Percentiles rank a stretch among this genome's conserved stretches.
These are phyloP conservation scores for Drosophila aldrichi DNA, from an alignment of 2,888 invertebrate genomes.

Conservation along the genomic window DNA sequence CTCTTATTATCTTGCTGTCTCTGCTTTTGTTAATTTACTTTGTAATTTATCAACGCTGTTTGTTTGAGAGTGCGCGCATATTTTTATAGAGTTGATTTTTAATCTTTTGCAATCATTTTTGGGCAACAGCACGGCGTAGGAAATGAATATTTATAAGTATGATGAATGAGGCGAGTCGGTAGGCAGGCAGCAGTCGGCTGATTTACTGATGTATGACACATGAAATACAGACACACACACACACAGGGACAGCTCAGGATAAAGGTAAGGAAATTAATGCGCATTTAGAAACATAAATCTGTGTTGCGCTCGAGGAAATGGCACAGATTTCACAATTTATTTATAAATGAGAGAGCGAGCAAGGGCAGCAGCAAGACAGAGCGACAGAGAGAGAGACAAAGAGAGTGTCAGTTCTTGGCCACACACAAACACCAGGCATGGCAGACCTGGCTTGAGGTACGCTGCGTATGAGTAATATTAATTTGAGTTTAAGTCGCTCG, in stretches of 20 bases:
- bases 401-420: constrained; percentile 28
- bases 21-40: constrained; percentile 73
- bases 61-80: constrained; percentile 35
- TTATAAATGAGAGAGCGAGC: constrained; percentile 26
- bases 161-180: constrained; percentile 71
- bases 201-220: constrained; percentile 79
- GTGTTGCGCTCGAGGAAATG: constrained; percentile 68
- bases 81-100: constrained; percentile 83
- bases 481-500: constrained; percentile 74
- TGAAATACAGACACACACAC: constrained; percentile 40
- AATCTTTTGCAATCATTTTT: constrained; percentile 82
- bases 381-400: neutral
- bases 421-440: constrained; percentile 9
- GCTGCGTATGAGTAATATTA: constrained; percentile 76
- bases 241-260: constrained; percentile 51
- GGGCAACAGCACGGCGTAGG: constrained; percentile 42
- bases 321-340: constrained; percentile 75
- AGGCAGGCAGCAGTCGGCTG: constrained; percentile 58
- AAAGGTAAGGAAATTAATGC: constrained; percentile 81
- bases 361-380: neutral
- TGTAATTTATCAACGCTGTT: constrained; percentile 79
- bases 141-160: constrained; percentile 82
- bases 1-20: constrained; percentile 10
- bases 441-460: constrained; percentile 22
- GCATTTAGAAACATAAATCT: constrained; percentile 80